These are phyloP conservation scores for Corythaeola cristata DNA, from an alignment of 2,113 vertebrate genomes.

Conservation along the genomic window DNA sequence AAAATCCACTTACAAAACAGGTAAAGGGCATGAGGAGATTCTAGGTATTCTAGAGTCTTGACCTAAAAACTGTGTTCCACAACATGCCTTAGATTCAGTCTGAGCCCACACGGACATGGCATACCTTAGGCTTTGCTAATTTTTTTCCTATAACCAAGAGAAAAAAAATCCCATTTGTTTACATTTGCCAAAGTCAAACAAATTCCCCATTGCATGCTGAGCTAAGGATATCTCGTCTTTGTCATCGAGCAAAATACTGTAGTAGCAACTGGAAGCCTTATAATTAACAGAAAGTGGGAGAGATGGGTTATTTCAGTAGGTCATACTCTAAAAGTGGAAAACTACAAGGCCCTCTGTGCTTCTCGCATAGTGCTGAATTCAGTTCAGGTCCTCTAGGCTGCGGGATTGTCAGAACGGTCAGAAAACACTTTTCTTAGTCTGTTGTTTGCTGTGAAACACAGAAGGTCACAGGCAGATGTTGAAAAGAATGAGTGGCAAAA, in stretches of 20 bases:
- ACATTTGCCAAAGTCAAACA: background rate
- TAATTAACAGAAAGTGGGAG: conserved; percentile 29
- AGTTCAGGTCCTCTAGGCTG: background rate
- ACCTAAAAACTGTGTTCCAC: background rate
- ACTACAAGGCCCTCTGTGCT: background rate
- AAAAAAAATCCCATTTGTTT: background rate
- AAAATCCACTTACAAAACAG: background rate
- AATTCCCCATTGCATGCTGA: conserved; percentile 24
- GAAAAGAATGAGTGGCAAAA: background rate
- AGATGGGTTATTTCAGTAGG: background rate
- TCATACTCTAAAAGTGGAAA: background rate
- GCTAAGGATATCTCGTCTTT: conserved; percentile 6
- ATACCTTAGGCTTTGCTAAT: background rate
- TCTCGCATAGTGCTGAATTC: background rate
- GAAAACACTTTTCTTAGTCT: background rate
- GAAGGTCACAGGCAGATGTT: background rate
- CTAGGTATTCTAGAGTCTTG: background rate
- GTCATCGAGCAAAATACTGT: background rate
- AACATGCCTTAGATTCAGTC: background rate
- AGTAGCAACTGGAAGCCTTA: conserved; percentile 23
- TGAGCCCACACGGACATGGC: background rate
- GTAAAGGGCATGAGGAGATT: background rate
- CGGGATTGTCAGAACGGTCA: background rate
- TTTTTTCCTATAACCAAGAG: background rate
- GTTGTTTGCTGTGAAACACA: background rate